These are phyloP conservation scores for Pseudocheirus occidentalis DNA, from an alignment of 2,797 vertebrate species.

Conservation along the genomic window DNA sequence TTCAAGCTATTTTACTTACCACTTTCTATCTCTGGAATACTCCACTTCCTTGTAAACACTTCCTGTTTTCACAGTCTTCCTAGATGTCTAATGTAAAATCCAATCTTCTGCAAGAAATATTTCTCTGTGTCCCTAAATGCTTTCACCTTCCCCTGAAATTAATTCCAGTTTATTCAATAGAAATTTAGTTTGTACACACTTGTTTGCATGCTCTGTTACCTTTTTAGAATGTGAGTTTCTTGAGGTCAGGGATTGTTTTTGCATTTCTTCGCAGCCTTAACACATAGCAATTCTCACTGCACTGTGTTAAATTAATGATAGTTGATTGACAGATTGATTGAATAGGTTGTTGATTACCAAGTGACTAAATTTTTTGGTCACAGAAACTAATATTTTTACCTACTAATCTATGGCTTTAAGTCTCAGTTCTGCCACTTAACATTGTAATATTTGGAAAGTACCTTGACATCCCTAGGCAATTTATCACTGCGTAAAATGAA, in stretches of 20 bases:
- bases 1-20: background rate
- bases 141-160: background rate
- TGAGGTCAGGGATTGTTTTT: background rate
- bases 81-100: background rate
- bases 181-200: background rate
- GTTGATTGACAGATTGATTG: background rate
- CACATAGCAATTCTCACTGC: background rate
- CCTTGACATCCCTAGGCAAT: background rate
- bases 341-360: background rate
- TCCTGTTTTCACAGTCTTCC: background rate
- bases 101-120: background rate
- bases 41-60: background rate
- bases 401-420: background rate
- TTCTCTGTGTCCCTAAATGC: background rate
- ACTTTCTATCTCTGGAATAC: background rate
- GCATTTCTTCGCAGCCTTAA: background rate
- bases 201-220: background rate
- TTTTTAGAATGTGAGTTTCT: background rate
- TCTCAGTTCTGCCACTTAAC: background rate
- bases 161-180: background rate
- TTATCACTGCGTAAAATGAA: background rate
- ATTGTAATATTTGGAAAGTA: background rate
- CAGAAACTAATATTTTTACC: background rate
- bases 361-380: background rate
- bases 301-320: background rate